Base-by-base conservation (phyloP, 2,888 invertebrate species). In the Mythimna albipuncta region DNA sequence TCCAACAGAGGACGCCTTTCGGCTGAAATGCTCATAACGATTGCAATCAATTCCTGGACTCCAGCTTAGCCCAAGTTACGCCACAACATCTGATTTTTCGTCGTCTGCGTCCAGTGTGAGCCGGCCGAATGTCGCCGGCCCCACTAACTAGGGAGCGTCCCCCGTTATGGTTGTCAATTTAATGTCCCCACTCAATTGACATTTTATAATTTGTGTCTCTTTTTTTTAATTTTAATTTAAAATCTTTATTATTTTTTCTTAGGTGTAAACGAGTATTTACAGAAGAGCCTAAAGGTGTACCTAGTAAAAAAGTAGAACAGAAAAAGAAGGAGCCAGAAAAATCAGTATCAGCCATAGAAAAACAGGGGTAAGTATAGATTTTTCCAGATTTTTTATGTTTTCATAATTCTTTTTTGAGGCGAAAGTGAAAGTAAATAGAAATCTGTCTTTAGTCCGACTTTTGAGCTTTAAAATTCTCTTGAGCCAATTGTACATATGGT, bases 211-310 rank as follows among this genome's bases (percentile, higher is more conserved):
- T 41, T 21, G 6, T 5, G n/a, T 26, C 11, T 3, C 13, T 11
- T 41, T 69, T 19, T n/a, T n/a, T n/a, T n/a, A n/a, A 19, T 7
- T 32, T 19, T 47, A 10, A 13, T n/a, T 44, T 47, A 32, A 41
- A 5, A 64, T 13, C 38, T 61, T 50, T 19, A 47, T 58, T 65
- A 32, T 26, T 21, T 83, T 57, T 80, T 91, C 87, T 11, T 79
- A 96, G 97, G 84, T 98, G 98, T 94, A 97, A 97, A 90, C 96
- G 97, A 87, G 97, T 97, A 89, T 97, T 98, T 85, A 97, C 97
- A 1, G 98, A 98, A 77, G 97, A 98, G 87, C 98, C 98, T 47
- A 98, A 98, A 93, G 93, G 95, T 90, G 94, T 96, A 89, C 94
- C 96, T 77, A 94, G 90, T 91, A 96, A 95, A 88, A 95, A 95